phyloP scores from a whole-genome alignment of 2,888 invertebrate genomes.

The Chrysomela aeneicollis region DNA sequence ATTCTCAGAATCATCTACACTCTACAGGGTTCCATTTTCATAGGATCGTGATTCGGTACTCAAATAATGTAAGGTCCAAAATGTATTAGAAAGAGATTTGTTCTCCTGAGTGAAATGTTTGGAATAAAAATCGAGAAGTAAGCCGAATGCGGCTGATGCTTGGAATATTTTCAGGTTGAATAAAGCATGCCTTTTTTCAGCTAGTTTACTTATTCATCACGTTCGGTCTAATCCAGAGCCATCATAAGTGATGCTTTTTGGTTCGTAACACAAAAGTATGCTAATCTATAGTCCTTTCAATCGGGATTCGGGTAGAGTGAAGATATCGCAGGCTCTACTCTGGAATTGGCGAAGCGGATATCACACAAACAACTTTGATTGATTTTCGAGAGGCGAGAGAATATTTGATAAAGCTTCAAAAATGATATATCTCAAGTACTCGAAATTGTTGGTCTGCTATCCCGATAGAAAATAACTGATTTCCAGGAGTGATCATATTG shows the following conservation, averaged over 20 bases:
- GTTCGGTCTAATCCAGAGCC: slow-evolving; percentile 19
- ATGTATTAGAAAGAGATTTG: too few species aligned
- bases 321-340: slow-evolving; percentile 26
- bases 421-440: too few species aligned
- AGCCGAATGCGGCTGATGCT: too few species aligned
- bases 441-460: too few species aligned
- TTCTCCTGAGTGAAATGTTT: too few species aligned
- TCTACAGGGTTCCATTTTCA: too few species aligned
- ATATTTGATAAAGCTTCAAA: not conserved
- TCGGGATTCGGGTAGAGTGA: slow-evolving; percentile 36
- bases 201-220: slow-evolving; percentile 6
- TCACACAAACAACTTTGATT: not conserved
- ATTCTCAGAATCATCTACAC: too few species aligned
- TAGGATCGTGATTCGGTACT: too few species aligned
- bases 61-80: too few species aligned
- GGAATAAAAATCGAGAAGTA: too few species aligned
- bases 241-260: slow-evolving; percentile 27
- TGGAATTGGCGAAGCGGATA: slow-evolving; percentile 26
- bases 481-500: too few species aligned
- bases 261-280: slow-evolving; percentile 39
- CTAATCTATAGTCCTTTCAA: slow-evolving; percentile 39
- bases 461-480: too few species aligned
- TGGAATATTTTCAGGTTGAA: not conserved
- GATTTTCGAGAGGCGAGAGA: not conserved
- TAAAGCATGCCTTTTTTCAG: not conserved